These are phyloP conservation scores for Trichogramma dendrolimi DNA, from an alignment of 2,888 invertebrate species.

Conservation along the genomic window DNA sequence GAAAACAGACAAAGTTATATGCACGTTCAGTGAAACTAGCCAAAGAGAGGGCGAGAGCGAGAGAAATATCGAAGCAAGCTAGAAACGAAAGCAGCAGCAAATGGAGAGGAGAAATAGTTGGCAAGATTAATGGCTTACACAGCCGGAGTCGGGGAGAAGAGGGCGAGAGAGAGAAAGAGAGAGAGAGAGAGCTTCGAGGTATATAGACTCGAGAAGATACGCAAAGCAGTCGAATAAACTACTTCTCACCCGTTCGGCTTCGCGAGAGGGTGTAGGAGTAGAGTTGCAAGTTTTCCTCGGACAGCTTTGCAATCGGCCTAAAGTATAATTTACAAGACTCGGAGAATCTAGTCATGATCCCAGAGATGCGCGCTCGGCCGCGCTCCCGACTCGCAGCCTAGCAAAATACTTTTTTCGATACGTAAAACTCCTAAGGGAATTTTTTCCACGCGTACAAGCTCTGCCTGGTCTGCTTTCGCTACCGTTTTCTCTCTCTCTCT, in stretches of 20 bases:
- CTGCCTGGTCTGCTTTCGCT: too few relatives aligned
- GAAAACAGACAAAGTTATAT: too few relatives aligned
- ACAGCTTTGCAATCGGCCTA: neutral
- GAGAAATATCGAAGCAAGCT: neutral
- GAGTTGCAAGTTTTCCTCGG: constrained; percentile 7
- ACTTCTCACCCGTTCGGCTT: neutral
- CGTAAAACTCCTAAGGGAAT: constrained; percentile 1
- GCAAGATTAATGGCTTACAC: neutral
- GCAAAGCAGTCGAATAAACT: constrained; percentile 16
- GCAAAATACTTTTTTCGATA: too few relatives aligned
- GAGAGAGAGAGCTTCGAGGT: neutral
- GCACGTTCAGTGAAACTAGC: too few relatives aligned
- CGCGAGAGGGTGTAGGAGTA: neutral
- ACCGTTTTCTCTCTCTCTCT: too few relatives aligned
- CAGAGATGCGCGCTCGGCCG: neutral
- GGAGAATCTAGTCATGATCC: constrained; percentile 7
- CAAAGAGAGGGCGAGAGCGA: neutral
- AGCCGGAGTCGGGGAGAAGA: neutral
- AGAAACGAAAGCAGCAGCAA: neutral
- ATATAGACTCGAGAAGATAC: constrained; percentile 3
- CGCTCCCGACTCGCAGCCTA: too few relatives aligned
- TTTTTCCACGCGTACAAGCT: constrained; percentile 6
- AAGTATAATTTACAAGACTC: constrained; percentile 14
- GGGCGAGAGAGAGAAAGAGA: neutral
- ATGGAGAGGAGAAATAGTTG: constrained; percentile 12